A percentile compares a stretch with the other conserved stretches of the same genome.
phyloP scores from a whole-genome alignment of 2,113 vertebrate species.

The Sinosuthora webbiana region DNA sequence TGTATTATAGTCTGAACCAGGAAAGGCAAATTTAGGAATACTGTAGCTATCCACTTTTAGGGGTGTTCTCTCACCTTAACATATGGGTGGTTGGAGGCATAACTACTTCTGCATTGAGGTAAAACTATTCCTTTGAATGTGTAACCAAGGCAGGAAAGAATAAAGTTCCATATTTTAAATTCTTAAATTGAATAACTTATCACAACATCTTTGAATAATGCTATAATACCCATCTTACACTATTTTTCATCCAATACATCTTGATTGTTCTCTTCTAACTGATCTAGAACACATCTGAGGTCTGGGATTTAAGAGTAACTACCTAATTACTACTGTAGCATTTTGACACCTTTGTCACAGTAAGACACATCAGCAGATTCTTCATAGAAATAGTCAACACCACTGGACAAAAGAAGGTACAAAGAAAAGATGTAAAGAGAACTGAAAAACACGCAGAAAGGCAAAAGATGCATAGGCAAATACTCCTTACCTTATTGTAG shows the following conservation, averaged over 20 bases:
- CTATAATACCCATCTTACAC: background rate
- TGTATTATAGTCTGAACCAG: conserved; percentile 42
- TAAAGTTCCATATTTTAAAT: background rate
- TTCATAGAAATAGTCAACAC: conserved; percentile 30
- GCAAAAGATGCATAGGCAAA: conserved; percentile 45
- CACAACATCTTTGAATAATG: background rate
- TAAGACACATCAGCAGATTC: conserved; percentile 54
- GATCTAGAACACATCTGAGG: conserved; percentile 4
- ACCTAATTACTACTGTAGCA: conserved; percentile 8
- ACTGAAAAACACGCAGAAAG: conserved; percentile 24
- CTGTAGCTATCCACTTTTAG: conserved; percentile 37
- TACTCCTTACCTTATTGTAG: background rate
- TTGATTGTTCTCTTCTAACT: background rate
- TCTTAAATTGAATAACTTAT: background rate
- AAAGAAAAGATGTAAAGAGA: conserved; percentile 4
- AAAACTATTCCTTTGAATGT: conserved; percentile 24
- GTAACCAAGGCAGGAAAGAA: conserved; percentile 41
- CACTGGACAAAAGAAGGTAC: background rate
- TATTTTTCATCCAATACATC: background rate
- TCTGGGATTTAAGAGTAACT: conserved; percentile 18
- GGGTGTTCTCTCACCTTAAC: background rate
- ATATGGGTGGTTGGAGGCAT: background rate
- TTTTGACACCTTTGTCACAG: conserved; percentile 54
- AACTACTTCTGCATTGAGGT: conserved; percentile 26
- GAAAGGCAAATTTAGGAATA: conserved; percentile 57